These are phyloP conservation scores for Rhyacichthys aspro DNA, from an alignment of 2,797 vertebrate species.

Conservation along the genomic window DNA sequence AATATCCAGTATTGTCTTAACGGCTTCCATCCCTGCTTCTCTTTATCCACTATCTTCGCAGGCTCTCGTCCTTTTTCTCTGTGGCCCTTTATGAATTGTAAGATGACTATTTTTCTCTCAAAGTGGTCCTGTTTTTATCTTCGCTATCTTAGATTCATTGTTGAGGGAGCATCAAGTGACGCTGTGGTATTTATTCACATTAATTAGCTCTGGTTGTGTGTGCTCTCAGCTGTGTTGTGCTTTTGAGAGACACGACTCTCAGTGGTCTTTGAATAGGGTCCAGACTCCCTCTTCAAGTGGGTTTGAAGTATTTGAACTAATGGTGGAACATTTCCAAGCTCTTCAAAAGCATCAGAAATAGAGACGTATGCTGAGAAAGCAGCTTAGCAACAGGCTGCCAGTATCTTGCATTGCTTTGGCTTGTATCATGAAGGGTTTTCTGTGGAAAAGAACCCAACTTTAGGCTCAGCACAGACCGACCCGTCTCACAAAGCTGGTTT, in stretches of 20 bases:
- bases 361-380: constrained; percentile 24
- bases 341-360: constrained; percentile 21
- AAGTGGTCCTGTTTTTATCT: constrained; percentile 31
- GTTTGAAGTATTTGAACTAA: constrained; percentile 26
- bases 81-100: constrained; percentile 26
- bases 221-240: constrained; percentile 35
- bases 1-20: constrained; percentile 78
- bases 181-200: constrained; percentile 43
- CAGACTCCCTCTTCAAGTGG: constrained; percentile 19
- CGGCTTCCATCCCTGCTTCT: constrained; percentile 54
- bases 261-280: constrained; percentile 30
- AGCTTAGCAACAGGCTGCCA: constrained; percentile 25
- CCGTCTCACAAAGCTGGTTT: constrained; percentile 43
- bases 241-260: constrained; percentile 27
- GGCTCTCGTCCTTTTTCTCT: constrained; percentile 37
- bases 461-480: neutral
- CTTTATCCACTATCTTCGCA: constrained; percentile 51
- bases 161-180: constrained; percentile 31
- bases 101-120: constrained; percentile 13
- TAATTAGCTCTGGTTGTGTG: constrained; percentile 50
- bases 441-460: neutral
- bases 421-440: constrained; percentile 30
- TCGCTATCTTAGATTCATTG: constrained; percentile 45
- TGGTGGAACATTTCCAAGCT: constrained; percentile 17
- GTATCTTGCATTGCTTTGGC: constrained; percentile 5